phyloP scores from a whole-genome alignment of 2,113 vertebrate species.

The Callionymus lyra region DNA sequence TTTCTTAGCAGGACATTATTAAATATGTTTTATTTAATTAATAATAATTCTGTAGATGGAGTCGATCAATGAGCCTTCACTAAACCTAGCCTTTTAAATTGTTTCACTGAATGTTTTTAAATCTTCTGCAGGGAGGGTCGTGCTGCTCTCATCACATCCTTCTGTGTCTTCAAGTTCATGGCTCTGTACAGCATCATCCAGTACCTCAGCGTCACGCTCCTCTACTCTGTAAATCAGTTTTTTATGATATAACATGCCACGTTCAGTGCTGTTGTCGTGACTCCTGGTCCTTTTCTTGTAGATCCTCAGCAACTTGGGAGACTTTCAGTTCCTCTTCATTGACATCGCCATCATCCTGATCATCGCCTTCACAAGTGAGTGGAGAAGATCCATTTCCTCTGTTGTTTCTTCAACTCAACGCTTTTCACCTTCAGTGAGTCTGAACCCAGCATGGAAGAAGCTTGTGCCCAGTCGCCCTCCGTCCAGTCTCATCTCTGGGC shows the following conservation, averaged over 20 bases:
- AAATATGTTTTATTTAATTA: too few relatives aligned
- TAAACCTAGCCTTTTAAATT: too few relatives aligned
- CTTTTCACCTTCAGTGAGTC: constrained; percentile 76
- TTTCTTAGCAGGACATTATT: too few relatives aligned
- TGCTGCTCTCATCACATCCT: constrained; percentile 91
- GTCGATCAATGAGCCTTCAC: too few relatives aligned
- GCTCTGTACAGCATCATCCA: constrained; percentile 97
- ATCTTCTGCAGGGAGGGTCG: constrained; percentile 80
- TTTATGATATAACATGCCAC: too few relatives aligned
- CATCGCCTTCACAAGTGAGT: constrained; percentile 94
- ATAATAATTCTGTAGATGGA: too few relatives aligned
- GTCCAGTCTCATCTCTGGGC: constrained; percentile 84
- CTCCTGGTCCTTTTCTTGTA: constrained; percentile 30
- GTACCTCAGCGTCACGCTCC: constrained; percentile 86
- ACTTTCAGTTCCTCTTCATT: constrained; percentile 97
- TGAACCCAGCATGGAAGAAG: constrained; percentile 90
- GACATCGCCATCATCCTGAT: constrained; percentile 89
- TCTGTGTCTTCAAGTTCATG: constrained; percentile 99
- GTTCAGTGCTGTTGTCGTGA: too few relatives aligned
- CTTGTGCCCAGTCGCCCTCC: constrained; percentile 84
- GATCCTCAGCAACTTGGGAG: constrained; percentile 91
- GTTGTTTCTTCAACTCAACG: background rate
- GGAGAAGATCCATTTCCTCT: background rate
- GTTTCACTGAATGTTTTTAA: background rate
- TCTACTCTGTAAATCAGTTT: constrained; percentile 77